Percentiles rank a stretch among this genome's conserved stretches.
phyloP scores from a whole-genome alignment of 2,113 vertebrate genomes.

The Odocoileus virginianus region DNA sequence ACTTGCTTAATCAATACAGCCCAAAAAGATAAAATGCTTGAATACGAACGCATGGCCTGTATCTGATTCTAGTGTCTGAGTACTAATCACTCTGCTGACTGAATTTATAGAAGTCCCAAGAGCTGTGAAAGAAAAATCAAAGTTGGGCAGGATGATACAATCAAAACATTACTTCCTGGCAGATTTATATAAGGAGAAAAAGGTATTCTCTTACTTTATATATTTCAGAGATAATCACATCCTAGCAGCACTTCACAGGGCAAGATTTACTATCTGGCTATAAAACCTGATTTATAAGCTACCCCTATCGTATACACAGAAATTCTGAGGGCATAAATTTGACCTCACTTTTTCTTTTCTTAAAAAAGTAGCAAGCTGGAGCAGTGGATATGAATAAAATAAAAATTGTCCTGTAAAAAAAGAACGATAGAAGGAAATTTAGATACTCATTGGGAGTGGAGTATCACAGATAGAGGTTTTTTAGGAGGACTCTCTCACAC shows the following conservation, averaged over 20 bases:
- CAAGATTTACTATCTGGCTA: not conserved
- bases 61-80: not conserved
- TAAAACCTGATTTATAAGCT: not conserved
- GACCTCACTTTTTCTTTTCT: not conserved
- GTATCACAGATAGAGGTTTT: not conserved
- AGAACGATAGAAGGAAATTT: not conserved
- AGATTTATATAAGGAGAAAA: conserved; percentile 15
- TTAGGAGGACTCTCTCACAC: not conserved
- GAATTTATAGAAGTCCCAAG: not conserved
- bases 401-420: not conserved
- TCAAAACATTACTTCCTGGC: not conserved
- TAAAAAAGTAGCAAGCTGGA: not conserved
- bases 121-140: not conserved
- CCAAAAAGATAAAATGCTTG: not conserved
- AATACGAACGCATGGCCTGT: not conserved
- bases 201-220: not conserved
- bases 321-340: not conserved
- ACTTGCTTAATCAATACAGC: not conserved
- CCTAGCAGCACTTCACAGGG: not conserved
- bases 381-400: not conserved
- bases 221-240: not conserved
- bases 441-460: not conserved
- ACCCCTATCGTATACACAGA: not conserved
- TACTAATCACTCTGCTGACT: not conserved
- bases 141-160: not conserved